phyloP scores from a whole-genome alignment of 2,888 invertebrate genomes.

The Hyposoter dolosus region DNA sequence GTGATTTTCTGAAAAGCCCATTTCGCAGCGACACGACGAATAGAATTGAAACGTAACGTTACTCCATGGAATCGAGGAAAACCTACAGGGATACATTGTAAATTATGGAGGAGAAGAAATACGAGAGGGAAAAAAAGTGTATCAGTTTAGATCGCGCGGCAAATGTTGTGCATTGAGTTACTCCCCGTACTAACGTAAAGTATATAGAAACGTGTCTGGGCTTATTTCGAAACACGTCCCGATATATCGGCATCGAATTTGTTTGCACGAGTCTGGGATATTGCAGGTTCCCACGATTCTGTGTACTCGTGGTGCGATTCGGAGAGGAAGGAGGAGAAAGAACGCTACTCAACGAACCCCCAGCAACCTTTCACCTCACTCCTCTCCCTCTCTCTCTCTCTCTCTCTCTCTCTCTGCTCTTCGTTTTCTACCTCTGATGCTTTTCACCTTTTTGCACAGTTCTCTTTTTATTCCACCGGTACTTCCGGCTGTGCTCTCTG shows the following conservation, averaged over 20 bases:
- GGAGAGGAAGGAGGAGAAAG: not conserved
- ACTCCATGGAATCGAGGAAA: constrained; percentile 30
- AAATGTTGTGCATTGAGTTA: constrained; percentile 38
- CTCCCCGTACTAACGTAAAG: not conserved
- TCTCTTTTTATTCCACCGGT: constrained; percentile 35
- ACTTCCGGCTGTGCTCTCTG: constrained; percentile 43
- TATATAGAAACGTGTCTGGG: constrained; percentile 53
- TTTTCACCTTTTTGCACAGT: constrained; percentile 20
- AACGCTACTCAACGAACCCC: constrained; percentile 22
- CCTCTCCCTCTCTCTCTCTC: not conserved
- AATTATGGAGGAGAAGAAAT: constrained; percentile 4
- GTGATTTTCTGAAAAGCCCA: not conserved
- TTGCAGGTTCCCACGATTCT: constrained; percentile 53
- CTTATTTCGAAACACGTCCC: constrained; percentile 64
- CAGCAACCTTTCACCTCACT: not conserved
- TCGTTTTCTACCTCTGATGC: constrained; percentile 2
- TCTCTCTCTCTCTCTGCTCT: not conserved
- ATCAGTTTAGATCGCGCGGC: constrained; percentile 53
- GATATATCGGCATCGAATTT: constrained; percentile 66
- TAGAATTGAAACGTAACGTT: constrained; percentile 60
- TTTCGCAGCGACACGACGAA: not conserved
- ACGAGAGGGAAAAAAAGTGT: constrained; percentile 3
- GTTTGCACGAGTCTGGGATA: constrained; percentile 67
- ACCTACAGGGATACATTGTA: constrained; percentile 18
- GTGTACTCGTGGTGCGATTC: constrained; percentile 39